Evolutionary conservation across 1,140 invertebrate genomes (phyloP), one percentile per base, ranked within the genome.

Genomic region (Drosophila insularis): DNA sequence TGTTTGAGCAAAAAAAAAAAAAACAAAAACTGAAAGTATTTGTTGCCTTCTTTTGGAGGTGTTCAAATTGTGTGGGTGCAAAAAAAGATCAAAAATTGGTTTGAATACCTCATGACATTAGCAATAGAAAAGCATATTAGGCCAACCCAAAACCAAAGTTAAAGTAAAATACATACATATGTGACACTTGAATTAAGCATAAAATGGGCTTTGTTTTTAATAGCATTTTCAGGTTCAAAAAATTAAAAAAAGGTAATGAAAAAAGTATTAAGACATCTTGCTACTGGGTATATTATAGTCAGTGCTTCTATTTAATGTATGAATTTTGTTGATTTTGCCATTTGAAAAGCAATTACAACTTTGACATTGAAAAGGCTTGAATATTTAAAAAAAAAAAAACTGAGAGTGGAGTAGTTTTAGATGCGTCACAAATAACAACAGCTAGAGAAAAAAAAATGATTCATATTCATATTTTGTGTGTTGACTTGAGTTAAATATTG

Each of bases 311-410:
- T 6, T 21, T 50, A 3, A 8, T 3, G 43, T 19, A 50, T 50
- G 19, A 21, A 11, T 50, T 19, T 11, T 10, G 5, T 35, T 5
- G 43, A 17, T 19, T 50, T 50, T 50, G 43, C 43, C 11, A 43
- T 17, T 63, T 40, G 54, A 67, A 61, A 68, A 71, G 66, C 66
- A 82, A 86, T 81, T 81, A 87, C 64, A 78, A 50, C 64, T 72
- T 75, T 87, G 82, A 76, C 82, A 86, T 86, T 87, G 82, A 86
- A 86, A 73, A 65, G 67, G 55, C 81, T 76, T 72, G 31, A 74
- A 69, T 58, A 67, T 19, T 17, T 13, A 5, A 13, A 13, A 11
- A 11, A 13, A 19, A 13, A 61, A 40, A 37, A 13, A 60, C 19
- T 27, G 14, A 68, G 27, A 61, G 37, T 55, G 69, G 53, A 63